A percentile compares a stretch with the other conserved stretches of the same genome.
phyloP scores from a whole-genome alignment of 2,888 invertebrate species.

The Petrolisthes cinctipes region DNA sequence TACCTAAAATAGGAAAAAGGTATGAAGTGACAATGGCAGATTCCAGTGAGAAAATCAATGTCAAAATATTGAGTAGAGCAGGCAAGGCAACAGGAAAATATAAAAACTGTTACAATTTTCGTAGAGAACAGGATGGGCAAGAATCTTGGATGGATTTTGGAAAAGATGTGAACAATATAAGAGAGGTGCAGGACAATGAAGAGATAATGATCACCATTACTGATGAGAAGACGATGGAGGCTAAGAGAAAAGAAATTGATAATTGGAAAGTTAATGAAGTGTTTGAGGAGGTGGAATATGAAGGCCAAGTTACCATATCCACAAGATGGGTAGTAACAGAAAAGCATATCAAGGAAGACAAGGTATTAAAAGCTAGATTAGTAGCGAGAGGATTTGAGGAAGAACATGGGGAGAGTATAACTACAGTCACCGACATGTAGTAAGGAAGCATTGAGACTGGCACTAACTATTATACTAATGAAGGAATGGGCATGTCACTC shows the following conservation, averaged over 20 bases:
- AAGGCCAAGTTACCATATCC: no score
- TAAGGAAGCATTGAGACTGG: constrained; percentile 12
- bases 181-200: not conserved
- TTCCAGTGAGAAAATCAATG: constrained; percentile 1
- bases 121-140: not conserved
- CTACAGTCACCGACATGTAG: constrained; percentile 2
- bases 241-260: no score
- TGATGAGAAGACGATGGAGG: no score
- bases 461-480: not conserved
- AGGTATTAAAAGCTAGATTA: constrained; percentile 6
- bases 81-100: constrained; percentile 18
- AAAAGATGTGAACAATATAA: constrained; percentile 4
- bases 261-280: no score
- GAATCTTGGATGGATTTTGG: constrained; percentile 19
- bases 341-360: not conserved
- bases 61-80: constrained; percentile 17
- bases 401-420: not conserved
- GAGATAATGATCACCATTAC: not conserved
- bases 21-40: not conserved
- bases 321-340: no score
- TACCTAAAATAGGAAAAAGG: constrained; percentile 6
- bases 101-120: constrained; percentile 1
- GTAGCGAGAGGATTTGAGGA: not conserved
- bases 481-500: not conserved
- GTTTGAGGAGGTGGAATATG: no score